Conservation (phyloP, 2,888 invertebrate species). For the Dastarcus helophoroides region DNA sequence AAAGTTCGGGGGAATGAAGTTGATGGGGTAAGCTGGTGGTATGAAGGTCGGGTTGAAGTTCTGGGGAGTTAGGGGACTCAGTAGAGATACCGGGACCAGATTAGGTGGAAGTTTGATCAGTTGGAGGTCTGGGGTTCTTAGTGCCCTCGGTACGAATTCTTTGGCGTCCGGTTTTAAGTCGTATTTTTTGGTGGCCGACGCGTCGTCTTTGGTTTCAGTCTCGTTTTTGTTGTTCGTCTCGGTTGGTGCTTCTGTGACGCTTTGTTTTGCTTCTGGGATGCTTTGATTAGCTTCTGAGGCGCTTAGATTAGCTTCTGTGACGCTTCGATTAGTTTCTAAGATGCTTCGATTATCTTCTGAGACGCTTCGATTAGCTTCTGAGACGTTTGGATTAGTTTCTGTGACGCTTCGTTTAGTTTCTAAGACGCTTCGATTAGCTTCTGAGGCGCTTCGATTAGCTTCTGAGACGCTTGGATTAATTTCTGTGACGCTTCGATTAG, state of each 20-base stretch:
- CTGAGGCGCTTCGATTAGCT: no score
- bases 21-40: conserved; percentile 28
- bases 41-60: conserved; percentile 24
- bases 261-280: neutral
- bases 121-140: conserved; percentile 23
- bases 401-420: no score
- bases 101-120: conserved; percentile 28
- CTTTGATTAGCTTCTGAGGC: no score
- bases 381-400: no score
- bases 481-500: no score
- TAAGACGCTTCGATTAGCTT: no score
- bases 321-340: no score
- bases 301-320: no score
- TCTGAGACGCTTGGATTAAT: no score
- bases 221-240: neutral
- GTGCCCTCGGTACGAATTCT: conserved; percentile 36
- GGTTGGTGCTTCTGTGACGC: neutral
- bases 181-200: conserved; percentile 8
- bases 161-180: conserved; percentile 35
- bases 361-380: no score
- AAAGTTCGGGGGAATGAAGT: conserved; percentile 27
- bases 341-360: no score
- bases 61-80: conserved; percentile 24
- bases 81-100: conserved; percentile 28
- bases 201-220: conserved; percentile 1